Conservation (phyloP, 2,113 vertebrate species). For the Petaurus breviceps region DNA sequence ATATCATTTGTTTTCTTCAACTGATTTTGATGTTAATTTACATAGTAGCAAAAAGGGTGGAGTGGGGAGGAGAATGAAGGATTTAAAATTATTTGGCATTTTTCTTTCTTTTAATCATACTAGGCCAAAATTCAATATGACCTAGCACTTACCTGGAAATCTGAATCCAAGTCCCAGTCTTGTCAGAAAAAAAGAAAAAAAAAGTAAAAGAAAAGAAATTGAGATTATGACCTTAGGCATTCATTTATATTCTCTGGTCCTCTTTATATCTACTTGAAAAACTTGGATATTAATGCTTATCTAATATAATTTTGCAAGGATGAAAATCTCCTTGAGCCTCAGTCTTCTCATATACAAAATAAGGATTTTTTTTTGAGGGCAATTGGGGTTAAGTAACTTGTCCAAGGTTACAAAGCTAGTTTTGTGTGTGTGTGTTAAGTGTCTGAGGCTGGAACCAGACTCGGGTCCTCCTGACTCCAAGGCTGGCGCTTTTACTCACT, state of each 20-base stretch:
- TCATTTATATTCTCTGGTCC: background rate
- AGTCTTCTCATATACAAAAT: background rate
- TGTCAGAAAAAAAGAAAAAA: background rate
- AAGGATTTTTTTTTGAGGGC: too few species aligned
- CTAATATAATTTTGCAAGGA: background rate
- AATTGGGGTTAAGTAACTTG: too few species aligned
- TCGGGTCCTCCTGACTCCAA: too few species aligned
- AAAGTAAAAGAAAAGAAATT: background rate
- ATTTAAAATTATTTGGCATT: background rate
- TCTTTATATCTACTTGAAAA: background rate
- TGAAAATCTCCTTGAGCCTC: background rate
- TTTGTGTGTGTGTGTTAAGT: too few species aligned
- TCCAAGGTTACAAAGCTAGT: too few species aligned
- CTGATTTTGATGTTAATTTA: background rate
- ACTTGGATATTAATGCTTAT: background rate
- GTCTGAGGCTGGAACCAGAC: too few species aligned
- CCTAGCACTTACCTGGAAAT: background rate
- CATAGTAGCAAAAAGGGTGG: background rate
- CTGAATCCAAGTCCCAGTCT: background rate
- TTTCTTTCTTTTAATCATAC: background rate
- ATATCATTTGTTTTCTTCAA: constrained; percentile 22
- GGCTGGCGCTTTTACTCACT: too few species aligned
- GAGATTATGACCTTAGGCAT: background rate
- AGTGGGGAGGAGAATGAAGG: background rate
- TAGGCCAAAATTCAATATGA: background rate